Percentiles rank a stretch among this genome's conserved stretches.
Conservation (phyloP, 2,113 vertebrate genomes). For the Ammodytes marinus region DNA sequence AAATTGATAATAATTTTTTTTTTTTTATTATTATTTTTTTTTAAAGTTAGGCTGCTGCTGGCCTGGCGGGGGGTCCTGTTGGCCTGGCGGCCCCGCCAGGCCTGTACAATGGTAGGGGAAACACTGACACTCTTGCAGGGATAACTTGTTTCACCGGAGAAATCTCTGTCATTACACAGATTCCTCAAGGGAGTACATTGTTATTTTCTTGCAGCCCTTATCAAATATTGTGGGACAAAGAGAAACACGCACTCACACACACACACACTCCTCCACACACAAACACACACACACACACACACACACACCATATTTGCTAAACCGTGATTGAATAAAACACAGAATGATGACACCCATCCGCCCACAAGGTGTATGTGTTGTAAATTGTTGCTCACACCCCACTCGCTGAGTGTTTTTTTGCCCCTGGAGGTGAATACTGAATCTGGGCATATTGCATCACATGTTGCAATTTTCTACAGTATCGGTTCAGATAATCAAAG, state of each 20-base stretch:
- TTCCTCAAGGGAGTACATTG: constrained; percentile 72
- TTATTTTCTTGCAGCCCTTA: constrained; percentile 71
- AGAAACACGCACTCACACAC: constrained; percentile 31
- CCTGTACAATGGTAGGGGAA: too few relatives aligned
- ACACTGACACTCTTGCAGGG: constrained; percentile 9
- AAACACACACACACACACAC: constrained; percentile 41
- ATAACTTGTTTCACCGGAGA: constrained; percentile 68
- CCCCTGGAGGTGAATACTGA: constrained; percentile 45
- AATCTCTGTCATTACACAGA: constrained; percentile 75
- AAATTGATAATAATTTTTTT: too few relatives aligned
- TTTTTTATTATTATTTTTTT: too few relatives aligned
- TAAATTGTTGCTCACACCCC: constrained; percentile 43
- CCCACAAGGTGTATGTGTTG: constrained; percentile 43
- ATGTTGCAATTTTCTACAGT: constrained; percentile 45
- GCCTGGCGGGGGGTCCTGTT: too few relatives aligned
- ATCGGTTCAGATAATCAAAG: constrained; percentile 64
- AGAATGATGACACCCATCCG: constrained; percentile 50
- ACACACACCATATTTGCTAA: constrained; percentile 40
- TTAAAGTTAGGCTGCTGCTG: too few relatives aligned
- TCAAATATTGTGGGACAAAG: constrained; percentile 72
- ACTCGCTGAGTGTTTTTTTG: constrained; percentile 21
- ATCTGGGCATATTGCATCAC: constrained; percentile 52
- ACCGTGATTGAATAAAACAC: constrained; percentile 58
- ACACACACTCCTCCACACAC: constrained; percentile 19
- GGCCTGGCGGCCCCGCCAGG: too few relatives aligned